Conservation (phyloP, 2,113 vertebrate genomes). For the Cynoglossus semilaevis region DNA sequence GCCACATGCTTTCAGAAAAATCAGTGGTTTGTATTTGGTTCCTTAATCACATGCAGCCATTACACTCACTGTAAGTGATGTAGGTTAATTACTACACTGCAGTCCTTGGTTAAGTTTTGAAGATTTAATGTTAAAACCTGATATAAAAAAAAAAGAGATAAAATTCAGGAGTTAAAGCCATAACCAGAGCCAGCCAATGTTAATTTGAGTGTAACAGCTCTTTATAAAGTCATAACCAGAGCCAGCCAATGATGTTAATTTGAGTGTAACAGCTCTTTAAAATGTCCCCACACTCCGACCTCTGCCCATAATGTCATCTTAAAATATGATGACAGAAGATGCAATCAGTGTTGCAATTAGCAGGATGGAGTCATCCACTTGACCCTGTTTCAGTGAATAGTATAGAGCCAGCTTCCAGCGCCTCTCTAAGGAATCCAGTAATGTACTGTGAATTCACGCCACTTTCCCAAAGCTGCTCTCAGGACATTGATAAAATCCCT, state of each 20-base stretch:
- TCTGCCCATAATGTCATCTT: conserved; percentile 25
- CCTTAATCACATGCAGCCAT: too few relatives aligned
- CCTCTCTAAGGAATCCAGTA: conserved; percentile 32
- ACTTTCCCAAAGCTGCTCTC: conserved; percentile 11
- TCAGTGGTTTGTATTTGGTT: too few relatives aligned
- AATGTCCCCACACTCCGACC: conserved; percentile 24
- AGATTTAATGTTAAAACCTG: too few relatives aligned
- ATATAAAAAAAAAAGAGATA: too few relatives aligned
- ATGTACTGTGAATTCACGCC: conserved; percentile 16
- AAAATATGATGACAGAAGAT: conserved; percentile 57
- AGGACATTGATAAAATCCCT: background rate
- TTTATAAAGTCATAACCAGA: background rate
- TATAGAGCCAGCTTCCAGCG: conserved; percentile 33
- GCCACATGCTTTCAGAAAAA: too few relatives aligned
- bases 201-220: conserved; percentile 19
- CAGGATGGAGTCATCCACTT: conserved; percentile 48
- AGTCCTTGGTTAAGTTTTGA: too few relatives aligned
- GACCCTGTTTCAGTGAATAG: conserved; percentile 41
- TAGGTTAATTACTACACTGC: too few relatives aligned
- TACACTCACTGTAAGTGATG: too few relatives aligned
- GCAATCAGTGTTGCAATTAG: conserved; percentile 62
- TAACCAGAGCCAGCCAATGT: background rate
- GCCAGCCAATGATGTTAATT: conserved; percentile 13
- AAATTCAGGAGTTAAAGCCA: background rate
- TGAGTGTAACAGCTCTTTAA: conserved; percentile 7